Evolutionary conservation across 1,140 invertebrate genomes (phyloP), one percentile per base, ranked within the genome.

Genomic region (Chrysopa pallens): DNA sequence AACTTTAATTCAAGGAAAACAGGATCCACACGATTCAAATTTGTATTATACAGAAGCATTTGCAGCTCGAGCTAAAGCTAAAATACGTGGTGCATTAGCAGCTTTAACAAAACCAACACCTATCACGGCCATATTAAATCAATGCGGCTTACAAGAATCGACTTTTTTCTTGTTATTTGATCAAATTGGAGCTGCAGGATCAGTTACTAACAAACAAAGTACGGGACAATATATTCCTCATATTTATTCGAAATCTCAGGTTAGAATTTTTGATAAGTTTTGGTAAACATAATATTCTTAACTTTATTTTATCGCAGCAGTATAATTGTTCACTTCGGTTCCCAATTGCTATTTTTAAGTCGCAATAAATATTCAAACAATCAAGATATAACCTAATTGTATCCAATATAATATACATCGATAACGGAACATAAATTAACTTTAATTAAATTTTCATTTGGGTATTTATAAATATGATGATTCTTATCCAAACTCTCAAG

Each of bases 31-130:
- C 48, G 86, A 96, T 64, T 69, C 72, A 2, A 76, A 78, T 50
- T 66, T 87, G 15, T 82, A 95, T 57, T 95, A 89, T 55, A 97
- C 91, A 1, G 81, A 91, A 56, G 76, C 76, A 11, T 96, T 84
- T 67, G 76, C 97, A 42, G 72, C 76, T 29, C 74, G 81, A 52
- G 86, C 85, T 59, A 84, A 77, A 62, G 78, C 85, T 12, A 82
- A 83, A 60, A 78, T 97, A 40, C 68, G 80, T 45, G 93, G 92
- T 28, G 81, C 84, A 12, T 64, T 98, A 39, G 73, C 77, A 48
- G 92, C 84, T n/a, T 66, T 93, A 2, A 84, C 88, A 1, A 80
- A 78, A 52, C 92, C 93, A 11, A 86, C 80, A 9, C 72, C 81
- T 40, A 63, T 95, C 39, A 69, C 76, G n/a, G 71, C 74, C 6